Conservation (phyloP, 2,888 invertebrate species). For the Cataglyphis cursor region DNA sequence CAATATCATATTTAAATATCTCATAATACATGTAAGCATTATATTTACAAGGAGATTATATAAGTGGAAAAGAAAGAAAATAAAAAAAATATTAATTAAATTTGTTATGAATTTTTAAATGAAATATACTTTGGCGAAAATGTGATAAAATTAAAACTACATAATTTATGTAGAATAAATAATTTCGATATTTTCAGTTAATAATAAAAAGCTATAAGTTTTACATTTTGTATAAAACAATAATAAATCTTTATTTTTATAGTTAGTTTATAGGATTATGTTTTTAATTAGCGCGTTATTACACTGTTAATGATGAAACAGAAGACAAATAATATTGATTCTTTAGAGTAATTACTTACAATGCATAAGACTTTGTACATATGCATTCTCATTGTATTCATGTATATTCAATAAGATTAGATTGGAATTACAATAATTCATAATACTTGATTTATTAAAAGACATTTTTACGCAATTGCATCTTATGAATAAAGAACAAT, state of each 20-base stretch:
- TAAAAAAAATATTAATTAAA: background rate
- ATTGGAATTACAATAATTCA: slow-evolving; percentile 36
- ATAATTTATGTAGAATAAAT: background rate
- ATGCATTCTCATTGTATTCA: slow-evolving; percentile 46
- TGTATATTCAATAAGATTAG: slow-evolving; percentile 17
- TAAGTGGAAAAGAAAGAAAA: background rate
- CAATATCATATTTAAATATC: background rate
- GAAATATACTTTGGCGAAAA: background rate
- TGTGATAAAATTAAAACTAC: background rate
- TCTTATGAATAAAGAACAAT: slow-evolving; percentile 21
- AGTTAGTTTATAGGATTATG: background rate
- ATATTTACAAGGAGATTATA: background rate
- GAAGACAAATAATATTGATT: slow-evolving; percentile 14
- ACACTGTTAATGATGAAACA: background rate
- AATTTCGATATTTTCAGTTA: background rate
- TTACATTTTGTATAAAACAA: background rate
- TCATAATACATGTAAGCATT: background rate
- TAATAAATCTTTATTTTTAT: background rate
- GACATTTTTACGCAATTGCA: background rate
- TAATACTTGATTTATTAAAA: slow-evolving; percentile 9
- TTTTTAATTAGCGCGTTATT: slow-evolving; percentile 3
- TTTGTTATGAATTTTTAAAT: background rate
- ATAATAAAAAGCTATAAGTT: background rate
- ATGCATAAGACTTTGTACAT: slow-evolving; percentile 15
- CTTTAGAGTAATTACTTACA: slow-evolving; percentile 6